Percentiles rank a stretch among this genome's conserved stretches.
phyloP scores from a whole-genome alignment of 2,888 invertebrate genomes.

The Dendrolimus houi region DNA sequence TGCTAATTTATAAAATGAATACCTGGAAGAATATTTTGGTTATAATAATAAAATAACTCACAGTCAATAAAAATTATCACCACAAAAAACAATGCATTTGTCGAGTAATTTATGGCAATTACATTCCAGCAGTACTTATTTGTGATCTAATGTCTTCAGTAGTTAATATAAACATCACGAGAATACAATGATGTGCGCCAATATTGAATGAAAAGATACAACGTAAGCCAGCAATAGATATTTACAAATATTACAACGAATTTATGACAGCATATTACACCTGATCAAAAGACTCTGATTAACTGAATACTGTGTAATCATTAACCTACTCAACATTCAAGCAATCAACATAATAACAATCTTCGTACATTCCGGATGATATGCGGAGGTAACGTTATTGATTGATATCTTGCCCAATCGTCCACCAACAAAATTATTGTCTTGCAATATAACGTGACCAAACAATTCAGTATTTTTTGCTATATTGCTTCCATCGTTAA shows the following conservation, averaged over 20 bases:
- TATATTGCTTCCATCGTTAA: too few relatives aligned
- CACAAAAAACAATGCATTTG: too few relatives aligned
- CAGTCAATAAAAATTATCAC: too few relatives aligned
- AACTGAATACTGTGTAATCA: neutral
- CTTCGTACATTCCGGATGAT: neutral
- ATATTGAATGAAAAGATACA: neutral
- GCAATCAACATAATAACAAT: slow-evolving; percentile 3
- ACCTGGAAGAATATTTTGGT: too few relatives aligned
- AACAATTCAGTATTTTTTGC: too few relatives aligned
- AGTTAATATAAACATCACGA: neutral
- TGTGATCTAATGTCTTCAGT: neutral
- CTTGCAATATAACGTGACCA: too few relatives aligned
- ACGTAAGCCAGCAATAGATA: neutral
- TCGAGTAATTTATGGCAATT: too few relatives aligned
- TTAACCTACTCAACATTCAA: slow-evolving; percentile 8
- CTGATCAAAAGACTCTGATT: neutral
- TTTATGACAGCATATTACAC: slow-evolving; percentile 3
- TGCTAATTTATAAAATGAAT: too few relatives aligned
- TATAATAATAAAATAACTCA: too few relatives aligned
- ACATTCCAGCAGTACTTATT: neutral
- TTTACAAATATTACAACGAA: slow-evolving; percentile 2
- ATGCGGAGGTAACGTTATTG: neutral
- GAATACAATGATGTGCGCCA: neutral
- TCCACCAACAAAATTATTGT: too few relatives aligned
- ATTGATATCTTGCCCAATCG: neutral